Percentiles rank a stretch among this genome's conserved stretches.
Evolutionary conservation across 1,140 invertebrate genomes (phyloP).

Genomic region (Pentalonia nigronervosa): DNA sequence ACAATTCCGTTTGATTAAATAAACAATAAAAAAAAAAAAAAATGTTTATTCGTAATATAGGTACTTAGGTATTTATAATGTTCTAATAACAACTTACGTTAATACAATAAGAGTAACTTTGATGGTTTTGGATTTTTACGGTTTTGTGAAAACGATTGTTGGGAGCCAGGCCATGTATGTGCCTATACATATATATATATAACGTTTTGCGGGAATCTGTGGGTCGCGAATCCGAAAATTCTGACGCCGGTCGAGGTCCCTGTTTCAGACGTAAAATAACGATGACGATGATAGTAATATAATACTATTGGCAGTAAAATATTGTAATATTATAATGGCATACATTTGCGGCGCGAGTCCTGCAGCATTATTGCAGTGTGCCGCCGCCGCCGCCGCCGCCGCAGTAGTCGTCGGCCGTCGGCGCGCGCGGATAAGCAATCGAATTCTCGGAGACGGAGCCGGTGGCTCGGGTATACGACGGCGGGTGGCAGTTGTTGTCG

Average conservation of each 20-base stretch:
- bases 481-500: background rate
- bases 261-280: background rate
- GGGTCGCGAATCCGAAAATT: background rate
- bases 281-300: background rate
- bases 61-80: background rate
- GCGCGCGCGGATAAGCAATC: constrained; percentile 20
- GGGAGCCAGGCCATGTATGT: background rate
- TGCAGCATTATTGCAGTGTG: background rate
- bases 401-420: background rate
- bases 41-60: too few relatives aligned
- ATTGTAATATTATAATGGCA: background rate
- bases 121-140: background rate
- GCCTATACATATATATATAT: background rate
- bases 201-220: background rate
- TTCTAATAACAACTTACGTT: background rate
- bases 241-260: background rate
- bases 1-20: too few relatives aligned
- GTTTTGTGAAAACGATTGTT: background rate
- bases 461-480: background rate
- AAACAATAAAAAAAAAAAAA: too few relatives aligned
- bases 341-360: background rate
- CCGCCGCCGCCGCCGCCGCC: background rate
- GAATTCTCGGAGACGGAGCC: background rate
- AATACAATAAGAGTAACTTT: background rate
- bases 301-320: background rate